Evolutionary conservation across 2,113 vertebrate genomes (phyloP), one percentile per base, ranked within the genome.

Genomic region (Leucopsar rothschildi): DNA sequence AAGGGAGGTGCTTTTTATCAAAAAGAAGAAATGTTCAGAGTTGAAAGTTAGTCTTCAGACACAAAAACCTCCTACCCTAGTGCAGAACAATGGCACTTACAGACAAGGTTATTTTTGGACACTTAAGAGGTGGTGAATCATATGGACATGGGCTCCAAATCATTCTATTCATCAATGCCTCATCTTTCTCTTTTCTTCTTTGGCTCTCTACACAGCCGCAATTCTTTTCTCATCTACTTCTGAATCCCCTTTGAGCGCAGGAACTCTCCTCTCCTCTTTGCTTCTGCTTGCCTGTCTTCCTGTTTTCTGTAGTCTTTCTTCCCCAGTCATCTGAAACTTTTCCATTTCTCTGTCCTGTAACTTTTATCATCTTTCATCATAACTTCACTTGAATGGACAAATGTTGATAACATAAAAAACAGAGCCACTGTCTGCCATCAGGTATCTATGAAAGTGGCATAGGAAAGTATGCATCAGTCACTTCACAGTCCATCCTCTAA

Each of bases 131-230:
- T 40, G 82, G 68, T 82, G 89, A 95, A 95, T 95, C 83, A 77
- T 93, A 95, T 64, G 86, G 77, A 94, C 92, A 90, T 45, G 70
- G 90, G 92, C 78, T 91, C 73, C 73, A 88, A 97, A 90, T 94
- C 66, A 84, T 86, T 91, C 69, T 37, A 24, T 92, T 93, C 93
- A 95, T 93, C 94, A 91, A 42, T 82, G 77, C 85, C 50, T 95
- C 86, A 89, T 91, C 80, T 79, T 88, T 92, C 56, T 77, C 77
- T 81, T 92, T 92, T 95, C 82, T 91, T 75, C 71, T 93, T 82
- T 77, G 63, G 22, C 50, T 77, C 66, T 84, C 81, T 79, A 49
- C 59, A 91, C 3, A 39, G 88, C 42, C 25, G 5, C 59, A 89
- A 88, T 70, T 90, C 65, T 93, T 93, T 88, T 61, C 77, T 65